Base-by-base conservation (phyloP, 2,797 vertebrate genomes). In the Hylomyscus alleni region DNA sequence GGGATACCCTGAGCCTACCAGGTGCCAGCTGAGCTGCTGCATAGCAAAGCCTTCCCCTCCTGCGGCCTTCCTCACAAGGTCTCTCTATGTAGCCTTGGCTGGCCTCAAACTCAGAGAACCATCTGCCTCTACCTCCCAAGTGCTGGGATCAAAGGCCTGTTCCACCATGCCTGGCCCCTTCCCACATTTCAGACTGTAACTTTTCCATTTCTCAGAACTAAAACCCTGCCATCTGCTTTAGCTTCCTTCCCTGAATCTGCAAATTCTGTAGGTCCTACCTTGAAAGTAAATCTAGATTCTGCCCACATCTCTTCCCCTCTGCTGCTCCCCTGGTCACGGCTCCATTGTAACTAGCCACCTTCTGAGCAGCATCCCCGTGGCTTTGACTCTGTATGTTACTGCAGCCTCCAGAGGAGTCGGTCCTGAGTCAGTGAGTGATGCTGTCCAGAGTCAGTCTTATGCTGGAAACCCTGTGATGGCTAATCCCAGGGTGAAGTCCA, bases 261-360 rank as follows among this genome's bases (percentile, higher is more conserved):
- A 86, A 83, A 85, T 54, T 44, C 78, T 91, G 72, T 69, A 50
- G 77, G 14, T 58, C 80, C 54, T 77, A 75, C 86, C 67, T 82
- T 94, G 47, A 86, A 54, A 95, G 73, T 31, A 56, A 90, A 85
- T 52, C 56, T 15, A 52, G 86, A 81, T 29, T 54, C 73, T 89
- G 67, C 50, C 90, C 24, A 10, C 84, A n/a, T 54, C 54, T 88
- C 73, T 62, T 22, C 50, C 22, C 34, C 76, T 73, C 54, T 75
- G 3, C 31, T 31, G 77, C 37, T 89, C 69, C 84, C 8, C 6
- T 2, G 50, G 88, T 40, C 76, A n/a, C 37, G 44, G 1, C 19
- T 31, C 37, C 29, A 13, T 22, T 62, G n/a, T 56, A 29, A 67
- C 72, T 73, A 65, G 47, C n/a, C 22, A 29, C 54, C 8, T 34